phyloP scores from a whole-genome alignment of 2,797 vertebrate species.

The Catharus ustulatus region DNA sequence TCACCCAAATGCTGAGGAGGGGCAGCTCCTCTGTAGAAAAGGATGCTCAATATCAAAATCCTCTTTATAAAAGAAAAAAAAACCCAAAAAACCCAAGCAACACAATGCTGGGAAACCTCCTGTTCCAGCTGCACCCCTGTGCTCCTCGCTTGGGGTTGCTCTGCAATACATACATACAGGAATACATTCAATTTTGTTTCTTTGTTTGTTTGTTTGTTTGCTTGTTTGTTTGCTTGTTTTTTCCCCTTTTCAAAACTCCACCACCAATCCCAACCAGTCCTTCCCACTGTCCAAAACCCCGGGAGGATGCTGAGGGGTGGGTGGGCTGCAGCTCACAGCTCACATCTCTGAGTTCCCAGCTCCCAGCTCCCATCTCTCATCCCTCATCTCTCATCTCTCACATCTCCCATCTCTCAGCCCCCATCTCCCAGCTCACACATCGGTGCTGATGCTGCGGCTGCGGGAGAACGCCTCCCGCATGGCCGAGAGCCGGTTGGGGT shows the following conservation, averaged over 20 bases:
- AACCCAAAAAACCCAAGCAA: not conserved
- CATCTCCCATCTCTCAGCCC: too few species aligned
- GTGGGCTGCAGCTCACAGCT: not conserved
- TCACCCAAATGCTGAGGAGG: accelerated
- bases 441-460: constrained; percentile 96
- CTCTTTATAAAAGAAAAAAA: constrained; percentile 28
- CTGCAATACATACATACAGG: not conserved
- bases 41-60: constrained; percentile 53
- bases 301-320: not conserved
- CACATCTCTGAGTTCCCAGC: too few species aligned
- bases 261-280: not conserved
- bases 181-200: constrained; percentile 19
- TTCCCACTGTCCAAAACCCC: not conserved
- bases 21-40: not conserved
- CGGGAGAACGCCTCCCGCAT: constrained; percentile 95
- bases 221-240: not conserved
- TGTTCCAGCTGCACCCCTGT: accelerated
- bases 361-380: too few species aligned
- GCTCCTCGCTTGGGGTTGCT: not conserved
- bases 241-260: not conserved
- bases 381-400: too few species aligned
- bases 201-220: too few species aligned
- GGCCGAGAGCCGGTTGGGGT: constrained; percentile 90
- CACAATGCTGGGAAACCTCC: not conserved
- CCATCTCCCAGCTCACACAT: constrained; percentile 79